A percentile compares a stretch with the other conserved stretches of the same genome.
phyloP scores from a whole-genome alignment of 2,797 vertebrate genomes.

The Acanthopagrus latus region DNA sequence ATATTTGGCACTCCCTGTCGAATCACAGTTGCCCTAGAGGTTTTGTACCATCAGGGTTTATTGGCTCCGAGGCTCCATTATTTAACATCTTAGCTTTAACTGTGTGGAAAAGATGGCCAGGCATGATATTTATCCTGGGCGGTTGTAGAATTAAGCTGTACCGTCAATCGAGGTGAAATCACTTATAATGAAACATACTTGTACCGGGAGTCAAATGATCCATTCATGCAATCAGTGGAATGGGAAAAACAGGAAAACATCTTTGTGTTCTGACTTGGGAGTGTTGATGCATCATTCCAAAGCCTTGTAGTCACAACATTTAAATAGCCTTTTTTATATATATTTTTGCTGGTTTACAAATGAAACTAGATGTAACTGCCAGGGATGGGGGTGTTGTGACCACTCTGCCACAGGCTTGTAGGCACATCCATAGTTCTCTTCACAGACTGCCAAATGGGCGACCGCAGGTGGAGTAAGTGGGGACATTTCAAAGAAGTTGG shows the following conservation, averaged over 20 bases:
- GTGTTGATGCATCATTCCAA: neutral
- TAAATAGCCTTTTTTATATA: neutral
- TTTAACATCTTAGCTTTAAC: constrained; percentile 15
- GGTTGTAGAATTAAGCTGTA: neutral
- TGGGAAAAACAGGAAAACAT: neutral
- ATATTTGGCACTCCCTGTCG: constrained; percentile 15
- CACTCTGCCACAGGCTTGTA: neutral
- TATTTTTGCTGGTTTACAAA: neutral
- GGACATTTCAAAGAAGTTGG: too few relatives aligned
- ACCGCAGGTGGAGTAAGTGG: too few relatives aligned
- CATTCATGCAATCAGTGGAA: neutral
- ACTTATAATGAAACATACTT: neutral
- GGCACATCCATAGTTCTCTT: neutral
- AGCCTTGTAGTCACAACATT: neutral
- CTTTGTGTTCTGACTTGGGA: too few relatives aligned
- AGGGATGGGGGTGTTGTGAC: neutral
- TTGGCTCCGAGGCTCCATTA: constrained; percentile 17
- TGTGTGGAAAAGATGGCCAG: constrained; percentile 21
- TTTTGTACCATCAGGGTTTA: constrained; percentile 38
- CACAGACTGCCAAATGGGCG: too few relatives aligned
- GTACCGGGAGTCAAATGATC: neutral
- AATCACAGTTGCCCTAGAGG: constrained; percentile 30
- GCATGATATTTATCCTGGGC: constrained; percentile 1
- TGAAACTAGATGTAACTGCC: neutral
- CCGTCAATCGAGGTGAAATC: constrained; percentile 10